phyloP scores from a whole-genome alignment of 2,888 invertebrate genomes.

The Geotrupes spiniger region DNA sequence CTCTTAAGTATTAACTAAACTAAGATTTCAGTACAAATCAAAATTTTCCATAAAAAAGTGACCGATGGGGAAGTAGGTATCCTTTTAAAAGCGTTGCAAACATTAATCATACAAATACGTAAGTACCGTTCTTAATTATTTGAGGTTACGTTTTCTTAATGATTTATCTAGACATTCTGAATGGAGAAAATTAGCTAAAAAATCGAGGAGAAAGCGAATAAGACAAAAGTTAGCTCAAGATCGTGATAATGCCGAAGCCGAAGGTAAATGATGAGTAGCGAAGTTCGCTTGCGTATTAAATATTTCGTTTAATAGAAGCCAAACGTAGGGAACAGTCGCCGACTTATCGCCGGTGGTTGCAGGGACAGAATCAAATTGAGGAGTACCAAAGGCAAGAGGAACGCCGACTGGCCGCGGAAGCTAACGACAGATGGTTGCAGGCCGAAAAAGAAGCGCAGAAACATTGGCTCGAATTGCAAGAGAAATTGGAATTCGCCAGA shows the following conservation, averaged over 20 bases:
- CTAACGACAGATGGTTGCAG: constrained; percentile 65
- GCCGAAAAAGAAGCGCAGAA: constrained; percentile 63
- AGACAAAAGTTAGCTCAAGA: constrained; percentile 60
- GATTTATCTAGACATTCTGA: constrained; percentile 57
- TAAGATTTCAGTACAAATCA: too few species aligned
- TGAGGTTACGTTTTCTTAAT: constrained; percentile 46
- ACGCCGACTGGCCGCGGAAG: constrained; percentile 54
- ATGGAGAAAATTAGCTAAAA: constrained; percentile 74
- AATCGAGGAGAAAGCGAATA: constrained; percentile 65
- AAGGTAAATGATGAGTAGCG: constrained; percentile 42
- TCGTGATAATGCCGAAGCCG: constrained; percentile 51
- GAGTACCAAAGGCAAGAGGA: constrained; percentile 56
- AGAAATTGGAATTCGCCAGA: constrained; percentile 55
- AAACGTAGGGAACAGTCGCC: constrained; percentile 47
- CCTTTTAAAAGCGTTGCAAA: constrained; percentile 39
- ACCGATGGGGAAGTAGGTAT: constrained; percentile 49
- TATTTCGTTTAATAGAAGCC: constrained; percentile 43
- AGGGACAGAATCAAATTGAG: constrained; percentile 56
- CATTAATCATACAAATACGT: constrained; percentile 14
- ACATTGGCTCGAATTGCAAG: constrained; percentile 62
- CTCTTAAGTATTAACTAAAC: too few species aligned
- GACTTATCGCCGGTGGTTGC: constrained; percentile 54
- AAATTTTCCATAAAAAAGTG: not conserved
- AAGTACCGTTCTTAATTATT: constrained; percentile 22
- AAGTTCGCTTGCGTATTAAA: not conserved